Base-by-base conservation (phyloP, 2,888 invertebrate genomes). In the Metopia argyrocephala region DNA sequence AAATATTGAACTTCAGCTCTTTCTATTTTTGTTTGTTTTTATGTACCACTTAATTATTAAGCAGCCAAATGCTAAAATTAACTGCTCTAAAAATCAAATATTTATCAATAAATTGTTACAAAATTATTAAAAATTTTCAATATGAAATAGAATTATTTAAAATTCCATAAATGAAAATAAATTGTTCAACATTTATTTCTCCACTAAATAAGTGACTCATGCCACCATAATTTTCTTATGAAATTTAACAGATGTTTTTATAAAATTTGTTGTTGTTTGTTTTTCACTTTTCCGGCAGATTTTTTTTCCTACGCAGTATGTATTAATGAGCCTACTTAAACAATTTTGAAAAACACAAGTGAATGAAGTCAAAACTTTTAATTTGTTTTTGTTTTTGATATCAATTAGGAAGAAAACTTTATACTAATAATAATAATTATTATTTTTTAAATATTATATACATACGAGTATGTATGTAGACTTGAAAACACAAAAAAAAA, bases 201-300 rank as follows among this genome's bases (percentile, higher is more conserved):
- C 38, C 15, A 15, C 15, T 38, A 12, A 38, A 38, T 38, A 38
- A 23, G 75, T 79, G 75, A 76, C 61, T 76, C 79, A 79, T 46
- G 62, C 65, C 50, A 52, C 46, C 27, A 65, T n/a, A 61, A 74
- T 64, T 69, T 59, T 64, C 59, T 45, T 66, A 54, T 70, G 48
- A 56, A 57, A 25, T 46, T 25, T 52, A 80, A 74, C 80, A 80
- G 80, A 80, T 80, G 80, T 80, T 76, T 66, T 57, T 20, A 20
- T 48, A 7, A 28, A 56, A 15, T n/a, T n/a, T n/a, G n/a, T n/a
- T 52, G 38, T 64, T 38, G 52, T 54, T 57, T 56, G n/a, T 70
- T 50, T 28, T 50, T 9, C 64, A 76, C 38, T 80, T 80, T 76
- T 80, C 73, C 80, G 68, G 25, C 73, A 38, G 48, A 21, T 50